Conservation (phyloP, 2,888 invertebrate genomes). For the Apeira syringaria region DNA sequence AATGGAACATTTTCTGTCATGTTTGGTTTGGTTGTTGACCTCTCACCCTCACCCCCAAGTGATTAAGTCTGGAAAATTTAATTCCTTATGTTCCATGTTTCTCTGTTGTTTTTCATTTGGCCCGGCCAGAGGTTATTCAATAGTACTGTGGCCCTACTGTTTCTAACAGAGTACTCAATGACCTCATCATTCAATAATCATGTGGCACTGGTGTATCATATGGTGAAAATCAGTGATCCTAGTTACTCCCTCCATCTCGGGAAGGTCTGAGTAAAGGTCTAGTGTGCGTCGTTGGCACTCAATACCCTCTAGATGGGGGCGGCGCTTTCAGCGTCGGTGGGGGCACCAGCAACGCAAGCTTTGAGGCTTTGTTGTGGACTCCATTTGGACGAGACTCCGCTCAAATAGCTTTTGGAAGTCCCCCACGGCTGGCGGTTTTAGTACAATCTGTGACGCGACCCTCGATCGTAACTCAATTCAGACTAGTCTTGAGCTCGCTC, state of each 20-base stretch:
- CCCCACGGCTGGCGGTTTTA: slow-evolving; percentile 87
- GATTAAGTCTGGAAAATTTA: no score
- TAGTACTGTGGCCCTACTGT: no score
- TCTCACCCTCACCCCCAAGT: no score
- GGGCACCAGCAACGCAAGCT: slow-evolving; percentile 87
- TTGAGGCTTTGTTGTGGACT: slow-evolving; percentile 75
- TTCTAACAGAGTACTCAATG: no score
- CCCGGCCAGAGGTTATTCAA: no score
- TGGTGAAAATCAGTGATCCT: slow-evolving; percentile 28
- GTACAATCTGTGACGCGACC: slow-evolving; percentile 86
- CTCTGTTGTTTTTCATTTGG: no score
- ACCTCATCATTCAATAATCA: no score
- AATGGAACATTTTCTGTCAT: no score
- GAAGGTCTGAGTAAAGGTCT: slow-evolving; percentile 91
- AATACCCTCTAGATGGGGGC: slow-evolving; percentile 85
- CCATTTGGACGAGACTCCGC: slow-evolving; percentile 67
- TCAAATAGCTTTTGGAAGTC: slow-evolving; percentile 83
- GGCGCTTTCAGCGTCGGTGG: slow-evolving; percentile 81
- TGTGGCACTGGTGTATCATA: no score
- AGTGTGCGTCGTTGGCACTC: slow-evolving; percentile 28
- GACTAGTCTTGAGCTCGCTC: slow-evolving; percentile 89
- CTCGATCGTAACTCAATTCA: slow-evolving; percentile 89
- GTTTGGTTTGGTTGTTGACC: no score
- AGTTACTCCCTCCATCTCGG: slow-evolving; percentile 84
- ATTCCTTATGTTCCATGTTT: no score